These are phyloP conservation scores for Cynopterus brachyotis DNA, from an alignment of 2,113 vertebrate species.

Conservation along the genomic window DNA sequence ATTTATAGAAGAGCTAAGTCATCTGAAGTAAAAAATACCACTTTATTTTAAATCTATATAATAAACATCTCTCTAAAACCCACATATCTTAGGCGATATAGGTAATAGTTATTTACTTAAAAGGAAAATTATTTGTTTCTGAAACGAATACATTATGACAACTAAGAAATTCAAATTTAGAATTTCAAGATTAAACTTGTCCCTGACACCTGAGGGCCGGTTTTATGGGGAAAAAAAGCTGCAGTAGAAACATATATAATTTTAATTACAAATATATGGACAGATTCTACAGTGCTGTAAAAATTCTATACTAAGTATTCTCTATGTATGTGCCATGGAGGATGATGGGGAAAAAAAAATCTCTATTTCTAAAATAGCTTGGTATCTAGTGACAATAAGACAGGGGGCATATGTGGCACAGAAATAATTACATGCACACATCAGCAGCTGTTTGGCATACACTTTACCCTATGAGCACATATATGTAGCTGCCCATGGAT, in stretches of 20 bases:
- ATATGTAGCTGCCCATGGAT: not conserved
- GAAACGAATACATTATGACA: not conserved
- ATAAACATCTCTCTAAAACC: not conserved
- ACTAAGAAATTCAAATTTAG: not conserved
- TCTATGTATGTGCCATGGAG: not conserved
- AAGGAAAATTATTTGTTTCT: not conserved
- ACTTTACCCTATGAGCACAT: not conserved
- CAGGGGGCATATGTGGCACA: not conserved
- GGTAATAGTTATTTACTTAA: not conserved
- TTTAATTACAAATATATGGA: not conserved
- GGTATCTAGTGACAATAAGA: not conserved
- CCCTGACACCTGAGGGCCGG: not conserved
- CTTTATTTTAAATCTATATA: not conserved
- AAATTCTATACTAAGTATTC: not conserved
- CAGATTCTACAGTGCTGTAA: not conserved
- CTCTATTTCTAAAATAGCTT: not conserved
- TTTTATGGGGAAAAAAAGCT: not conserved
- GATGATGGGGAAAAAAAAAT: not conserved
- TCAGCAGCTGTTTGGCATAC: not conserved
- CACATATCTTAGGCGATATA: not conserved
- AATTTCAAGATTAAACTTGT: slow-evolving; percentile 12
- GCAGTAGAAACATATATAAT: not conserved
- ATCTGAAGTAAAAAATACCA: not conserved
- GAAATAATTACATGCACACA: not conserved
- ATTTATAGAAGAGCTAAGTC: not conserved